Percentiles rank a stretch among this genome's conserved stretches.
These are phyloP conservation scores for Sylvicola cinctus DNA, from an alignment of 2,888 invertebrate genomes.

Conservation along the genomic window DNA sequence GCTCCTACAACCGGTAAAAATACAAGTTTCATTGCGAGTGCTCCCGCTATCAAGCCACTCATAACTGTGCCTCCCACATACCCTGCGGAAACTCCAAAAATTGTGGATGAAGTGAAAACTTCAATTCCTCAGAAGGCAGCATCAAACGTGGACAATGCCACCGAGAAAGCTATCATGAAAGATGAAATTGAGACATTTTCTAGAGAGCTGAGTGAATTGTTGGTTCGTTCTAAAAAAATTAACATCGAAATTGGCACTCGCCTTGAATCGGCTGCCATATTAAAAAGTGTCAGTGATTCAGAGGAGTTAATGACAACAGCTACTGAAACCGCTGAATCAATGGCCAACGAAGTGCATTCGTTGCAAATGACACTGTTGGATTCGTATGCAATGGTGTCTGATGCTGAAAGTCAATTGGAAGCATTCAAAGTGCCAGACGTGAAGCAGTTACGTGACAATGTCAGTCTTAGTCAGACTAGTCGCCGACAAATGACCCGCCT, in stretches of 20 bases:
- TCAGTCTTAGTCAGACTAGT: conserved; percentile 15
- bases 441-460: conserved; percentile 7
- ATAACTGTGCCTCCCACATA: conserved; percentile 6
- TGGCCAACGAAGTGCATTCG: conserved; percentile 36
- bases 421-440: conserved; percentile 20
- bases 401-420: conserved; percentile 20
- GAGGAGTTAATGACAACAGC: conserved; percentile 20
- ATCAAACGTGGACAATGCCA: not conserved
- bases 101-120: conserved; percentile 1
- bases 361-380: conserved; percentile 28
- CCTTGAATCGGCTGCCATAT: too few species aligned
- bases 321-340: conserved; percentile 33
- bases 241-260: conserved; percentile 25
- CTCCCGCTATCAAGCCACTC: conserved; percentile 7
- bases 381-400: conserved; percentile 22
- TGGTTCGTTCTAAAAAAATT: conserved; percentile 29
- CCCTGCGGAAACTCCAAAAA: conserved; percentile 2
- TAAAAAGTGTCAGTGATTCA: too few species aligned
- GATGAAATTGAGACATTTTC: conserved; percentile 45
- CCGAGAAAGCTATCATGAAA: conserved; percentile 18
- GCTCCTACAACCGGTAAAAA: too few species aligned
- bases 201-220: conserved; percentile 38
- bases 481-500: conserved; percentile 42
- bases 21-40: too few species aligned
- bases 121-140: too few species aligned